Percentiles rank a stretch among this genome's conserved stretches.
phyloP scores from a whole-genome alignment of 2,888 invertebrate genomes.

The Anthrax anthrax region DNA sequence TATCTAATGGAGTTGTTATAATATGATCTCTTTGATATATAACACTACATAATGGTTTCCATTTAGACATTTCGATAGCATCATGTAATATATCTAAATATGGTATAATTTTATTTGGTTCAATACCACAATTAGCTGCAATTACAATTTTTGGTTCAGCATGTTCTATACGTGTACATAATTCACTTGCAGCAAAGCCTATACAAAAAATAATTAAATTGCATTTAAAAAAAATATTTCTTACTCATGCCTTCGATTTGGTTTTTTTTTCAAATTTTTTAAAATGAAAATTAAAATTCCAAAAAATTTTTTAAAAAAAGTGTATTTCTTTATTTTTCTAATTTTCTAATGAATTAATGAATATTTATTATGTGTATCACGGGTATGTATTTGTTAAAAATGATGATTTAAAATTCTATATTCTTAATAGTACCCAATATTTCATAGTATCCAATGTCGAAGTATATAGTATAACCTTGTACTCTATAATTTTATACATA shows the following conservation, averaged over 20 bases:
- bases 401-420: too few relatives aligned
- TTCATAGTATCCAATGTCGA: too few relatives aligned
- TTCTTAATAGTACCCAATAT: too few relatives aligned
- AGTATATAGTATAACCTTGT: too few relatives aligned
- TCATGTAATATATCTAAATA: conserved; percentile 32
- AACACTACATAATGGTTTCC: conserved; percentile 65
- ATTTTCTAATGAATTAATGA: too few relatives aligned
- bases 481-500: too few relatives aligned
- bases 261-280: too few relatives aligned
- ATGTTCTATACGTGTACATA: conserved; percentile 74
- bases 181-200: conserved; percentile 83
- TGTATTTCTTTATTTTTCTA: too few relatives aligned
- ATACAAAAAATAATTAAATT: conserved; percentile 1
- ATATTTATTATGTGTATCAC: too few relatives aligned
- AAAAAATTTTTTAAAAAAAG: too few relatives aligned
- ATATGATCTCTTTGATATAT: conserved; percentile 66
- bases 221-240: neutral
- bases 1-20: conserved; percentile 45
- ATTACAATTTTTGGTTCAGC: conserved; percentile 78
- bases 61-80: conserved; percentile 56
- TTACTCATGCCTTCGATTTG: neutral
- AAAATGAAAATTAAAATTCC: too few relatives aligned
- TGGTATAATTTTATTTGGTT: conserved; percentile 64
- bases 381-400: too few relatives aligned
- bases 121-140: conserved; percentile 81